phyloP scores from a whole-genome alignment of 2,888 invertebrate genomes.

The Clistopyga incitator region DNA sequence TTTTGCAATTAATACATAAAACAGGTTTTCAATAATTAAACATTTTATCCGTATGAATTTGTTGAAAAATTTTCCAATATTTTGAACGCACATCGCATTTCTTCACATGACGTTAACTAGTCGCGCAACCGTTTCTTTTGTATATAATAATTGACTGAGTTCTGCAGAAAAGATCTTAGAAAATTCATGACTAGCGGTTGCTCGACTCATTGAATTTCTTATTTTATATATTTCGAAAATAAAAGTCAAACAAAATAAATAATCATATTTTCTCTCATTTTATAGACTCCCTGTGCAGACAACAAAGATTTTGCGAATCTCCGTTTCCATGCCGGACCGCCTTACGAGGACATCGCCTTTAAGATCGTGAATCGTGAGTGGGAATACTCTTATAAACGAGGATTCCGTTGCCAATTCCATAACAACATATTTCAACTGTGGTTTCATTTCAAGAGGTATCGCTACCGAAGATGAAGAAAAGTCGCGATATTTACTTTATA shows the following conservation, averaged over 20 bases:
- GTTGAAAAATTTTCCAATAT: background rate
- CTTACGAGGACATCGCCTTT: constrained; percentile 99
- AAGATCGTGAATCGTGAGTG: constrained; percentile 99
- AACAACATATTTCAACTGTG: constrained; percentile 99
- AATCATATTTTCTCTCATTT: constrained; percentile 73
- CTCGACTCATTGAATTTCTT: background rate
- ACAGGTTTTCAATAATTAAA: background rate
- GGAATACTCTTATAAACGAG: constrained; percentile 99
- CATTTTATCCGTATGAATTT: no score
- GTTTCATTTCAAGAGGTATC: constrained; percentile 99
- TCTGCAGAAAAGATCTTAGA: background rate
- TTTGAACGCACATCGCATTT: no score
- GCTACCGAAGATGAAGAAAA: constrained; percentile 91
- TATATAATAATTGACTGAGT: background rate
- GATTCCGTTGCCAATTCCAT: constrained; percentile 99
- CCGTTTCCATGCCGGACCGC: constrained; percentile 98
- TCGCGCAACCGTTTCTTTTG: background rate
- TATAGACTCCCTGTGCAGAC: constrained; percentile 94
- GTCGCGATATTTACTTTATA: constrained; percentile 56
- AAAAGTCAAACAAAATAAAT: background rate
- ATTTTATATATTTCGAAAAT: background rate
- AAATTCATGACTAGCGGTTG: background rate
- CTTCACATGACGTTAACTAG: background rate
- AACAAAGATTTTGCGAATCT: constrained; percentile 98
- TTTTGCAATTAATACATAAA: background rate